These are phyloP conservation scores for Dendrolimus pini DNA, from an alignment of 2,888 invertebrate species.

Conservation along the genomic window DNA sequence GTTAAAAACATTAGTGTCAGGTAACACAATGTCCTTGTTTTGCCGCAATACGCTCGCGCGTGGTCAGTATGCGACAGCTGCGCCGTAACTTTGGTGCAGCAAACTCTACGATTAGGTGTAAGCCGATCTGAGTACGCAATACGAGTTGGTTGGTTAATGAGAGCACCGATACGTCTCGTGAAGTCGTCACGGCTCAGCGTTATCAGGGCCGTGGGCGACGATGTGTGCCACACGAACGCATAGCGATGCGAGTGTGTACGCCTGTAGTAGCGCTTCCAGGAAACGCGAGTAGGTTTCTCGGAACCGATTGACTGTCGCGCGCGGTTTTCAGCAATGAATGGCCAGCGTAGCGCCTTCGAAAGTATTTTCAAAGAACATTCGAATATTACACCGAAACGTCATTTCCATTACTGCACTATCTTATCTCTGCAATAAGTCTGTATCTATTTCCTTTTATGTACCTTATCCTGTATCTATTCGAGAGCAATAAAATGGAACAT, in stretches of 20 bases:
- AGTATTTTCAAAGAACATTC: constrained; percentile 14
- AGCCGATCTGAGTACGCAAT: constrained; percentile 60
- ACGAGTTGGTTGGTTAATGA: constrained; percentile 53
- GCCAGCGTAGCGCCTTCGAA: constrained; percentile 30
- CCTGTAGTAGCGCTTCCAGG: constrained; percentile 69
- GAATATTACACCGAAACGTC: not conserved
- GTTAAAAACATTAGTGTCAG: not conserved
- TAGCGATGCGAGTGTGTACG: constrained; percentile 46
- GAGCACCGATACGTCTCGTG: constrained; percentile 61
- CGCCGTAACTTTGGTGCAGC: constrained; percentile 34
- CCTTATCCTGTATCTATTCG: too few species aligned
- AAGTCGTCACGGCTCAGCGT: constrained; percentile 55
- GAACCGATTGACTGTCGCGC: constrained; percentile 65
- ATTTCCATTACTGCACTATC: constrained; percentile 11
- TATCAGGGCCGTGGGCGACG: constrained; percentile 62
- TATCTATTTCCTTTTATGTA: too few species aligned
- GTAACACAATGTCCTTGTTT: not conserved
- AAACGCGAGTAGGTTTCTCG: constrained; percentile 69
- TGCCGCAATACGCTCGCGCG: not conserved
- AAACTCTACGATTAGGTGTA: constrained; percentile 64
- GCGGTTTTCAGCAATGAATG: constrained; percentile 68
- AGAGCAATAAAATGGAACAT: too few species aligned
- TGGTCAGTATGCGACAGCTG: not conserved
- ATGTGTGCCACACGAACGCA: constrained; percentile 47
- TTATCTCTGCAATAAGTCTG: constrained; percentile 17